Conservation (phyloP, 2,888 invertebrate species). For the Cistogaster globosa region DNA sequence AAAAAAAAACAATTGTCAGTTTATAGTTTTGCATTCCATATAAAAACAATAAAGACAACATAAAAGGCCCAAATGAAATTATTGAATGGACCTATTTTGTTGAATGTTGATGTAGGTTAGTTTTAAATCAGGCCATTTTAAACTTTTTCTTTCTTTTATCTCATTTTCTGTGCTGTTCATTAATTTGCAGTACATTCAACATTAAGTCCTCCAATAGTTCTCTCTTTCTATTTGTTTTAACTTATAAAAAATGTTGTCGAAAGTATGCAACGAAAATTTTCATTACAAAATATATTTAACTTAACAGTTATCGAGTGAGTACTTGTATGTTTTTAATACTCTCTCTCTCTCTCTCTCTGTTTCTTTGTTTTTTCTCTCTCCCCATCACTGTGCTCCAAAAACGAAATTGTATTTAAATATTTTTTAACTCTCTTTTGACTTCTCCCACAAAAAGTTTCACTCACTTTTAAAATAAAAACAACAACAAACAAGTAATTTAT, state of each 20-base stretch:
- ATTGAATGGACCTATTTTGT: conserved; percentile 58
- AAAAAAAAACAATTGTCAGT: neutral
- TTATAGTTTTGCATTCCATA: neutral
- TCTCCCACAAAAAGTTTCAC: conserved; percentile 29
- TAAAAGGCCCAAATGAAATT: conserved; percentile 40
- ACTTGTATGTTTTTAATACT: neutral
- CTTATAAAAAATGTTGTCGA: neutral
- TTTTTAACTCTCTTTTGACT: neutral
- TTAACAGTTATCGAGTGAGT: too few relatives aligned
- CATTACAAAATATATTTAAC: neutral
- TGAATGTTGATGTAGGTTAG: conserved; percentile 81
- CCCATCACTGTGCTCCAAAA: neutral
- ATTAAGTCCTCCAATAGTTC: neutral
- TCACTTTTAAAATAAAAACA: conserved; percentile 39
- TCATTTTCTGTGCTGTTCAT: conserved; percentile 32
- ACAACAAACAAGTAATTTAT: conserved; percentile 51
- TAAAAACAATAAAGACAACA: conserved; percentile 10
- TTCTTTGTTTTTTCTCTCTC: neutral
- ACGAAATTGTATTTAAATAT: neutral
- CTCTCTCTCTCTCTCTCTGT: conserved; percentile 14
- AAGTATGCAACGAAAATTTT: neutral
- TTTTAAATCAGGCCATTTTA: conserved; percentile 73
- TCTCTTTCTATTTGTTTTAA: neutral
- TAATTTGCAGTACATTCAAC: conserved; percentile 5
- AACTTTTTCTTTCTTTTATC: conserved; percentile 1